These are phyloP conservation scores for Sebastes variabilis DNA, from an alignment of 2,797 vertebrate genomes.

Conservation along the genomic window DNA sequence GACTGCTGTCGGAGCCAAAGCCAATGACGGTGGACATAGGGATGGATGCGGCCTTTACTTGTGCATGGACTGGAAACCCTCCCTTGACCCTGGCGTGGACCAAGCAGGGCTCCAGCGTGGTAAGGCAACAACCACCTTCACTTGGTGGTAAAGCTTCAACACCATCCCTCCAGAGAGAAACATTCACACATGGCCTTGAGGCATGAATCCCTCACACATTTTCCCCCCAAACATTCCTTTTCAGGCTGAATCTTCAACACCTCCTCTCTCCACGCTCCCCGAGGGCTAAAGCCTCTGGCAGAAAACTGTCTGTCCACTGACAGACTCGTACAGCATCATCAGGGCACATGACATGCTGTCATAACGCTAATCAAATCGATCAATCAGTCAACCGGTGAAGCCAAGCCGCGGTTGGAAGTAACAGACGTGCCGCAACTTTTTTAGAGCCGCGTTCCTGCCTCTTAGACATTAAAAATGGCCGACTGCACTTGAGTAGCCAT, in stretches of 20 bases:
- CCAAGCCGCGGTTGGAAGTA: not conserved
- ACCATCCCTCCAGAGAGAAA: conserved; percentile 48
- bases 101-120: conserved; percentile 87
- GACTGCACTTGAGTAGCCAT: conserved; percentile 41
- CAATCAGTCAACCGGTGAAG: conserved; percentile 21
- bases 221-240: conserved; percentile 46
- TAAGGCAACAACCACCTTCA: conserved; percentile 69
- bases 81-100: conserved; percentile 92
- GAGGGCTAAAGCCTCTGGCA: conserved; percentile 71
- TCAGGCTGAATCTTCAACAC: conserved; percentile 60
- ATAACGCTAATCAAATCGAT: conserved; percentile 49
- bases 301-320: conserved; percentile 69
- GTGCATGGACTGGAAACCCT: conserved; percentile 92
- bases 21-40: conserved; percentile 86
- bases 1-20: conserved; percentile 86
- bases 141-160: conserved; percentile 52
- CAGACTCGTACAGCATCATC: conserved; percentile 55
- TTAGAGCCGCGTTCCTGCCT: conserved; percentile 8
- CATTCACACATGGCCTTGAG: conserved; percentile 69
- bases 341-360: conserved; percentile 49
- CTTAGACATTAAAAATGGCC: conserved; percentile 20
- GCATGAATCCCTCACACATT: conserved; percentile 69
- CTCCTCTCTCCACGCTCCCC: conserved; percentile 59
- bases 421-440: conserved; percentile 14
- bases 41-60: conserved; percentile 90